phyloP scores from a whole-genome alignment of 1,140 invertebrate species.

The Chrysomallon squamiferum region DNA sequence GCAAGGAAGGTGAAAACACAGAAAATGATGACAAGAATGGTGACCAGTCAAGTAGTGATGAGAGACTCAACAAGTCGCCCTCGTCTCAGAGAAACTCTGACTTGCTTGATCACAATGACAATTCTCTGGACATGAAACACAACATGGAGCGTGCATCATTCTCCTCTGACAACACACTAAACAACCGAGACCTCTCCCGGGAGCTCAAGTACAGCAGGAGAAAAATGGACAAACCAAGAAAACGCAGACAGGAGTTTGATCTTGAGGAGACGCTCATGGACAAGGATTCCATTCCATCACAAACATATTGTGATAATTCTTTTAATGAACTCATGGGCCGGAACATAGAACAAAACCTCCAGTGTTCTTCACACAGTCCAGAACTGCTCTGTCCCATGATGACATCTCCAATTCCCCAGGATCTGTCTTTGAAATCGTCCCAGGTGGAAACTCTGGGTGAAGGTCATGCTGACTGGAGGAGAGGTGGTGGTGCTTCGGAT shows the following conservation, averaged over 20 bases:
- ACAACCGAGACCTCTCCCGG: conserved; percentile 1
- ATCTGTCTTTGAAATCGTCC: conserved; percentile 30
- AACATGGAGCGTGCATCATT: conserved; percentile 9
- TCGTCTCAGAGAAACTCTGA: neutral
- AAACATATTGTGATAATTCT: neutral
- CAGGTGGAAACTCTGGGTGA: conserved; percentile 4
- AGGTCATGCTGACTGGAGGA: neutral
- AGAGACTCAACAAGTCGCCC: neutral
- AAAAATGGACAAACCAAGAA: conserved; percentile 58
- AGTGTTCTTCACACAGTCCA: neutral
- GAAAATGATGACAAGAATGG: neutral
- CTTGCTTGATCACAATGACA: conserved; percentile 49
- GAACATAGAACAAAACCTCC: neutral
- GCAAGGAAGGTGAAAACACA: neutral
- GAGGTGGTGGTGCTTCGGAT: neutral
- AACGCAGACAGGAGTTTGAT: conserved; percentile 42
- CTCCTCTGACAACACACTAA: neutral
- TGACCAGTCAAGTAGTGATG: conserved; percentile 1
- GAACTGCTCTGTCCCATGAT: neutral
- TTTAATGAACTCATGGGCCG: neutral
- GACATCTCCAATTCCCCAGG: conserved; percentile 26
- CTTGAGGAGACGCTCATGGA: conserved; percentile 1
- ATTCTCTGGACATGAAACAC: conserved; percentile 46
- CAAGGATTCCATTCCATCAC: neutral
- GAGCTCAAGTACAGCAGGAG: conserved; percentile 54